Conservation (phyloP, 2,113 vertebrate species). For the Rhinolophus ferrumequinum region DNA sequence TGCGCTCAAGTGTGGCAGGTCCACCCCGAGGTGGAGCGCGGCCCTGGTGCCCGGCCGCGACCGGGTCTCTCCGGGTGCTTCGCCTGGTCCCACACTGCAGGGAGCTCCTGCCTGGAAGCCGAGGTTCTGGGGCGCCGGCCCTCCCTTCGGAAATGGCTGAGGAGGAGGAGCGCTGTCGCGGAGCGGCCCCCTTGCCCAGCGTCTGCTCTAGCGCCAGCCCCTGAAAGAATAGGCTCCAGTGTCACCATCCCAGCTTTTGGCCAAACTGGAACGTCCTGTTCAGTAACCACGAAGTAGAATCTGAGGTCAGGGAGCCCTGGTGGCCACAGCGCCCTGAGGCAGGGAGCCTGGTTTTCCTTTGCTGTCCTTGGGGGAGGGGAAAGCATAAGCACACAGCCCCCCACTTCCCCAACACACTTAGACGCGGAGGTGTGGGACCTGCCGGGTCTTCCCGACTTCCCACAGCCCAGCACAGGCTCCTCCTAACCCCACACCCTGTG, state of each 20-base stretch:
- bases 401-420: no score
- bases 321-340: background rate
- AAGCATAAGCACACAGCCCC: background rate
- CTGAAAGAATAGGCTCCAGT: background rate
- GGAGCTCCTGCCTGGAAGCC: background rate
- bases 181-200: background rate
- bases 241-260: fast-evolving
- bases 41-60: background rate
- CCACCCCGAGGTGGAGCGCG: background rate
- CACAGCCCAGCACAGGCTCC: no score
- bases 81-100: background rate
- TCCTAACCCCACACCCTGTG: background rate
- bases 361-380: background rate
- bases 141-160: background rate
- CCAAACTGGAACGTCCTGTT: background rate
- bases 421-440: no score
- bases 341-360: background rate
- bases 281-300: background rate
- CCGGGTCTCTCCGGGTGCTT: background rate
- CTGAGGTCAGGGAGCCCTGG: background rate
- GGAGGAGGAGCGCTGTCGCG: background rate
- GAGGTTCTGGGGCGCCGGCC: fast-evolving
- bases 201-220: background rate
- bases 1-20: background rate
- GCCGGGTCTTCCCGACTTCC: no score